Evolutionary conservation across 2,113 vertebrate species (phyloP).

Genomic region (Marmota flaviventris): DNA sequence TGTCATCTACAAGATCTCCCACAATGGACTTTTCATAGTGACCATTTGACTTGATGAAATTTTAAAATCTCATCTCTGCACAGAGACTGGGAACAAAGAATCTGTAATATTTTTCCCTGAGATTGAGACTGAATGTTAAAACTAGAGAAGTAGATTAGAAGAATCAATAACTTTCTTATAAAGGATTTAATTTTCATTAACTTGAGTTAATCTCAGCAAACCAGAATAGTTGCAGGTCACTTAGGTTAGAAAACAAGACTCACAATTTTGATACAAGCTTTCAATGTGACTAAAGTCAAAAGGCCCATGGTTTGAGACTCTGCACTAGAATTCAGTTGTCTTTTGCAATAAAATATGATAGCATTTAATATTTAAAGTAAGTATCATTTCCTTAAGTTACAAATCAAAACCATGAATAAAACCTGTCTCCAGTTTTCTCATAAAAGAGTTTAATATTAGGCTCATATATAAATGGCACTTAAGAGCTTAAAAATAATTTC

Average conservation of each 20-base stretch:
- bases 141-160: not conserved
- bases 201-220: not conserved
- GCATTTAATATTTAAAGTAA: slow-evolving; percentile 5
- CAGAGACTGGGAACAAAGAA: not conserved
- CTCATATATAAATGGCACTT: not conserved
- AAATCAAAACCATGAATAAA: slow-evolving; percentile 12
- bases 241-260: not conserved
- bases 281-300: not conserved
- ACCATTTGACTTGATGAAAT: not conserved
- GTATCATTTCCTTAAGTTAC: slow-evolving; percentile 9
- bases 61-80: not conserved
- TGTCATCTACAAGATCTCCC: slow-evolving; percentile 40
- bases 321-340: not conserved
- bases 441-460: not conserved
- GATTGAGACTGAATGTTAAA: not conserved
- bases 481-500: slow-evolving; percentile 30
- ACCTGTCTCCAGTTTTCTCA: not conserved
- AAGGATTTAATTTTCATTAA: slow-evolving; percentile 8
- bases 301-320: not conserved
- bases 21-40: not conserved
- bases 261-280: not conserved
- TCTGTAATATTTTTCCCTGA: not conserved
- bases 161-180: not conserved
- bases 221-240: not conserved
- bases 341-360: not conserved